Evolutionary conservation across 2,888 invertebrate genomes (phyloP), one percentile per base, ranked within the genome.

Genomic region (Drosophila pseudotakahashii): DNA sequence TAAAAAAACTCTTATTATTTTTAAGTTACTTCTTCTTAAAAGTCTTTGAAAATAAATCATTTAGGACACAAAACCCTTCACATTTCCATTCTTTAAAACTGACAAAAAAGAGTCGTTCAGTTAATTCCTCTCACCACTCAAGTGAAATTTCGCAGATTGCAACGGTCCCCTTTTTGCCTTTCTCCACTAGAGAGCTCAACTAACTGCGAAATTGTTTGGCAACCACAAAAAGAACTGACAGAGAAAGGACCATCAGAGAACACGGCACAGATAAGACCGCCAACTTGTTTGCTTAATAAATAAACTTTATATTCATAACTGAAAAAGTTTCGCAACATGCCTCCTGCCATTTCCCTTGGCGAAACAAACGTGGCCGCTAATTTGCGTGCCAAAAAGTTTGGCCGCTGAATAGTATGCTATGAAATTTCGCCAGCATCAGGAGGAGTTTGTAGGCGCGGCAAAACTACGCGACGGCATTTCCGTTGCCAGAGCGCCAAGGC

Each of bases 221-320:
- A 81, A 52, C 70, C 74, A 66, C 58, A 67, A 41, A 72, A 59
- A 72, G 63, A 55, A 47, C 44, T 37, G 39, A 30, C 50, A 34
- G 74, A 67, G 54, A 52, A 60, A 73, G 58, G 44, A 66, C 60
- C 62, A 69, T 48, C 74, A 64, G 64, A 67, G 62, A 61, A 78
- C 81, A 76, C 72, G 75, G 66, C 73, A 58, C 52, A 88, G 82
- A 83, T 83, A 83, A 83, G 88, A 74, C 55, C 68, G 72, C 79
- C 79, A 81, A 88, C 82, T 82, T 82, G 88, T 82, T 88, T 81
- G 82, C 88, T 88, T 88, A 88, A 88, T 83, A 83, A 83, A 83
- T 83, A 83, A 83, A 83, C 82, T 83, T 83, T 88, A 83, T 83
- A 83, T 88, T 83, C 82, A 83, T 83, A 83, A 88, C 88, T 88